phyloP scores from a whole-genome alignment of 2,797 vertebrate species.

The Nothura maculosa region DNA sequence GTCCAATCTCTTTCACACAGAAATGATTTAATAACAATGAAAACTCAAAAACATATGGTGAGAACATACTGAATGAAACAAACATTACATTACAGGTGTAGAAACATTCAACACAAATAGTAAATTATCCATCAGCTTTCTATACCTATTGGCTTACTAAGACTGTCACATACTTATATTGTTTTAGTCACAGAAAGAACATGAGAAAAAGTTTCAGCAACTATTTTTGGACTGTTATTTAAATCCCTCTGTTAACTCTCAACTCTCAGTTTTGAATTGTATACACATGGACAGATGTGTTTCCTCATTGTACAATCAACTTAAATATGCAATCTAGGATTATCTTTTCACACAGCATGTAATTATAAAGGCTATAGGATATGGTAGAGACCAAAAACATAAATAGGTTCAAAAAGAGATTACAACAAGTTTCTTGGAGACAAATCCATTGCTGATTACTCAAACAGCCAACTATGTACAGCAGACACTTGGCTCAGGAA shows the following conservation, averaged over 20 bases:
- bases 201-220: background rate
- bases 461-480: fast-evolving
- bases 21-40: background rate
- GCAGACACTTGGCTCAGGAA: background rate
- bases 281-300: background rate
- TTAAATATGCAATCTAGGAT: background rate
- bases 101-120: background rate
- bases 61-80: constrained; percentile 2
- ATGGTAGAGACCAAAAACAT: background rate
- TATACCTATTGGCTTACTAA: background rate
- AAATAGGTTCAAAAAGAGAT: background rate
- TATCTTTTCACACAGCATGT: background rate
- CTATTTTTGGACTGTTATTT: background rate
- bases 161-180: background rate
- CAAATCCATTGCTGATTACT: background rate
- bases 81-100: background rate
- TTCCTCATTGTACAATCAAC: background rate
- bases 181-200: background rate
- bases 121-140: background rate
- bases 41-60: background rate
- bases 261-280: background rate
- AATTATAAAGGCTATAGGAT: background rate
- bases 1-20: background rate
- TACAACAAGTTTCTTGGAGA: background rate
- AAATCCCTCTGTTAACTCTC: background rate